Evolutionary conservation across 2,888 invertebrate species (phyloP), one percentile per base, ranked within the genome.

Genomic region (Oligia fasciuncula): DNA sequence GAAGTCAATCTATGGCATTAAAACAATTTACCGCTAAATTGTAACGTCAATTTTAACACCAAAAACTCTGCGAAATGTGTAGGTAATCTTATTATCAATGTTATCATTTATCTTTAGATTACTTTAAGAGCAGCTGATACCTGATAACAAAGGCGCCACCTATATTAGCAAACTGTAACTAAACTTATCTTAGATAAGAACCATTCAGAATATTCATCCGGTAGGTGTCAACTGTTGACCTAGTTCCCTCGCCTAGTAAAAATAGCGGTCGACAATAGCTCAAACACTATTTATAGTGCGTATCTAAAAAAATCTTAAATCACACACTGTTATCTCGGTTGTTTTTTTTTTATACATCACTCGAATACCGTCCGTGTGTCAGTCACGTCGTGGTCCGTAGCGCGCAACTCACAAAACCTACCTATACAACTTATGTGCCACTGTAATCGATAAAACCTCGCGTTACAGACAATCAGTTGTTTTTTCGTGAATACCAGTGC

Each of bases 191-290:
- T 87, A 90, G 90, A 87, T 91, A 90, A 87, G 90, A 92, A 90
- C 89, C 88, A 90, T 85, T 86, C 85, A 65, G 86, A 84, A 86
- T 86, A 88, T 84, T 84, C 84, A 89, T 87, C 90, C 91, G 87
- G 90, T 91, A 93, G 92, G 92, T 94, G 94, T 93, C 94, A 93
- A 93, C 93, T 81, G 87, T 81, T 95, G 96, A 96, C 96, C 96
- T 93, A 96, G 90, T 95, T 96, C 92, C 94, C 94, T 94, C 94
- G 94, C 91, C 91, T 92, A 94, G 94, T 95, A 96, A 96, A 96
- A 97, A 96, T 96, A 97, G 96, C 95, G 92, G 87, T 91, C 93
- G 94, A 95, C 96, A 96, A 96, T 96, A 96, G 96, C 96, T 97
- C 96, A 93, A 95, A 93, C 93, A 94, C 96, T 97, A 97, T 96